These are phyloP conservation scores for Troides aeacus DNA, from an alignment of 2,888 invertebrate species.

Conservation along the genomic window DNA sequence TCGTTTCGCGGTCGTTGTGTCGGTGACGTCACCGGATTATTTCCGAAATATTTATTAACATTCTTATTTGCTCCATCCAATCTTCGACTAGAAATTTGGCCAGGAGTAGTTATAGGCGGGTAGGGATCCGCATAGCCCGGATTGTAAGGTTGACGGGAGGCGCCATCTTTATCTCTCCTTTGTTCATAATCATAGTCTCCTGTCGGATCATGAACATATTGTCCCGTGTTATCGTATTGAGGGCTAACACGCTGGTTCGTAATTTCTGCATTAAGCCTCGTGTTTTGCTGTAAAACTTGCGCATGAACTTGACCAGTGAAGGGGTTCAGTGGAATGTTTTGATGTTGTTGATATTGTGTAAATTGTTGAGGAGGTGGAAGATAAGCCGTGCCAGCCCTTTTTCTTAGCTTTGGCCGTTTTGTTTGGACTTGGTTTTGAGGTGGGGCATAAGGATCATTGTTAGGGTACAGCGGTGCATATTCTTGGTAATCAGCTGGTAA, in stretches of 20 bases:
- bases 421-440: slow-evolving; percentile 51
- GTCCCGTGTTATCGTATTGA: slow-evolving; percentile 66
- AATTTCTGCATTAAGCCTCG: slow-evolving; percentile 63
- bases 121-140: slow-evolving; percentile 69
- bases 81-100: slow-evolving; percentile 67
- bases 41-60: slow-evolving; percentile 59
- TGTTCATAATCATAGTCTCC: slow-evolving; percentile 75
- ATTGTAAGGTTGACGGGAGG: slow-evolving; percentile 51
- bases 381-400: slow-evolving; percentile 71
- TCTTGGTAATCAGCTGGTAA: slow-evolving; percentile 60
- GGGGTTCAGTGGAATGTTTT: slow-evolving; percentile 62
- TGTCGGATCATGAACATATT: slow-evolving; percentile 69
- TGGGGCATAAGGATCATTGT: slow-evolving; percentile 55
- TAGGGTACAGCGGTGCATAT: slow-evolving; percentile 47
- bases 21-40: slow-evolving; percentile 51
- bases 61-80: slow-evolving; percentile 63
- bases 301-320: slow-evolving; percentile 61
- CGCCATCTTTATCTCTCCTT: slow-evolving; percentile 51
- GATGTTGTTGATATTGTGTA: slow-evolving; percentile 63
- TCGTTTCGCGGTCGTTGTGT: slow-evolving; percentile 47
- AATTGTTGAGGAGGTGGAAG: slow-evolving; percentile 71
- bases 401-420: slow-evolving; percentile 63
- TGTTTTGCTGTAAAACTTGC: slow-evolving; percentile 67
- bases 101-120: slow-evolving; percentile 55
- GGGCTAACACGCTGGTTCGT: slow-evolving; percentile 65